Evolutionary conservation across 2,113 vertebrate genomes (phyloP), one percentile per base, ranked within the genome.

Genomic region (Calidris pygmaea): DNA sequence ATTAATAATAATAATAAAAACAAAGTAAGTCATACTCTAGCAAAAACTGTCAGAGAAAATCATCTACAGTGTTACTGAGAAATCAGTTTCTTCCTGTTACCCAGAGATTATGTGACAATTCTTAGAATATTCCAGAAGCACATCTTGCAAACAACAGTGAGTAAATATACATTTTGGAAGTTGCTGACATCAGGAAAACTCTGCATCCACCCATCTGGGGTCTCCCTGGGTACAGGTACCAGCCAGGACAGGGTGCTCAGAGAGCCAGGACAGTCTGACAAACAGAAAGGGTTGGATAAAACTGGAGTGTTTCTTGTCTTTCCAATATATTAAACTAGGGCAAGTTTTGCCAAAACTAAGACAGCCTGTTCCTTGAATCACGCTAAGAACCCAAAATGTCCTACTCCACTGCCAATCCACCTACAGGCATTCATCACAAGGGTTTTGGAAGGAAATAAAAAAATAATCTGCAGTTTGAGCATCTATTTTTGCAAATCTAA

Each of bases 281-380:
- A 83, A 52, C 52, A 82, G 43, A 63, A 74, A 35, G 2, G 3
- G 59, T 90, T 41, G 21, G 12, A 34, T 39, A 39, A 66, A 71
- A 48, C 10, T 39, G 24, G 4, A 35, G 4, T 21, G 3, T 7
- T 63, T 4, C 13, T 50, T 80, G 37, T 17, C 55, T 77, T 34
- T 8, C 55, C 1, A 3, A 27, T 16, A 35, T 3, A 7, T 23
- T 53, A 59, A 66, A 63, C 0, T 2, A 77, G 14, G 3, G 18
- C 14, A 60, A 39, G 4, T 62, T 87, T 58, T 78, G 32, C 9
- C 21, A 75, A 71, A 85, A 73, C 26, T 55, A 80, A 75, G 30
- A 34, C 34, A 56, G 24, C 6, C 30, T 39, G 30, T 79, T 88
- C 74, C 45, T 52, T 53, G 21, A 39, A 53, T 48, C 34, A 32